Percentiles rank a stretch among this genome's conserved stretches.
phyloP scores from a whole-genome alignment of 2,113 vertebrate genomes.

The Thomomys bottae region DNA sequence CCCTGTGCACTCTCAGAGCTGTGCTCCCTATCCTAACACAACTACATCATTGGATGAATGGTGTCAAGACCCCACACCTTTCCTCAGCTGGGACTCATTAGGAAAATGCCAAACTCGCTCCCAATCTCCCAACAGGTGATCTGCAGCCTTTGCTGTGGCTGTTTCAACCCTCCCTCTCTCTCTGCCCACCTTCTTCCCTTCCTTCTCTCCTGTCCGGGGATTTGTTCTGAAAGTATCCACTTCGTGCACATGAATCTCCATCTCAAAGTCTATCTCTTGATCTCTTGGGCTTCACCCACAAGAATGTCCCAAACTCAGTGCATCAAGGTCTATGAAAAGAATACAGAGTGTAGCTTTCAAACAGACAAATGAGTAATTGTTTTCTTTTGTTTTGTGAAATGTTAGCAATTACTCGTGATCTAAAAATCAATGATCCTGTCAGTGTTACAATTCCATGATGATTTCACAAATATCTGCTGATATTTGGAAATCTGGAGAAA shows the following conservation, averaged over 20 bases:
- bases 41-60: background rate
- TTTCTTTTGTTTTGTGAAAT: constrained; percentile 1
- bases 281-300: background rate
- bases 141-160: background rate
- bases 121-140: background rate
- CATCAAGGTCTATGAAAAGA: background rate
- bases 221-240: background rate
- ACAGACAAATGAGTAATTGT: background rate
- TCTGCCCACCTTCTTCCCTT: background rate
- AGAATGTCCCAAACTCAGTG: background rate
- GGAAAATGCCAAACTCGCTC: background rate
- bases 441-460: background rate
- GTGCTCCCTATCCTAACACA: background rate
- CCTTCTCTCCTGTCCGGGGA: background rate
- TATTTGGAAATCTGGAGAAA: constrained; percentile 45
- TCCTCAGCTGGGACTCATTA: background rate
- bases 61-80: background rate
- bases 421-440: constrained; percentile 28
- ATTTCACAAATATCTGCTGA: constrained; percentile 40
- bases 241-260: background rate
- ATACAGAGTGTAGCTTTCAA: background rate
- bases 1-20: background rate
- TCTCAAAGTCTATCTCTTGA: background rate
- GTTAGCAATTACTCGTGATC: constrained; percentile 32
- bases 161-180: background rate